These are phyloP conservation scores for Circaetus gallicus DNA, from an alignment of 2,113 vertebrate species.

Conservation along the genomic window DNA sequence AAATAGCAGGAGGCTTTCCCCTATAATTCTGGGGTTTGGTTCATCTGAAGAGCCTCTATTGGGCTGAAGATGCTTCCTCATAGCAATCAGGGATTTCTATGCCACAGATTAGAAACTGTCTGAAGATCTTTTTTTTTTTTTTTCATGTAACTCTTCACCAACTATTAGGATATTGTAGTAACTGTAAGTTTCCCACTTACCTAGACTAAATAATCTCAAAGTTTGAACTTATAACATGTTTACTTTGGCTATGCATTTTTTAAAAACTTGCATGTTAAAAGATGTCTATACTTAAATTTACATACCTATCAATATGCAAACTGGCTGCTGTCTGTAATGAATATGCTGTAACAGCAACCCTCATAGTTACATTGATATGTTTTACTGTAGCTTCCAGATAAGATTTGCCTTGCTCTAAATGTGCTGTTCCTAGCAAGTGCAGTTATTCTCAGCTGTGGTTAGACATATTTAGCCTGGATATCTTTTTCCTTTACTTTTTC, in stretches of 20 bases:
- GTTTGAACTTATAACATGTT: not conserved
- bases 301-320: not conserved
- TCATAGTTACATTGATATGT: not conserved
- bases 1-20: not conserved
- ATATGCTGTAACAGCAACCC: not conserved
- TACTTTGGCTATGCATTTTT: not conserved
- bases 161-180: not conserved
- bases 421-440: not conserved
- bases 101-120: not conserved
- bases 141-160: not conserved
- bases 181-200: not conserved
- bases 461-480: not conserved
- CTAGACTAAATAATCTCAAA: not conserved
- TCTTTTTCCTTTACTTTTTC: not conserved
- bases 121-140: not conserved
- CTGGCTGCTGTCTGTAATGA: not conserved
- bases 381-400: not conserved
- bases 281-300: not conserved
- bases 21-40: fast-evolving
- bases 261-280: not conserved
- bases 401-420: not conserved
- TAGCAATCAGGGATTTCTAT: not conserved
- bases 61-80: not conserved
- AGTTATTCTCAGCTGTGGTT: not conserved
- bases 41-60: not conserved